These are phyloP conservation scores for Heterodera filipjevi DNA, from an alignment of 2,888 invertebrate species.

Conservation along the genomic window DNA sequence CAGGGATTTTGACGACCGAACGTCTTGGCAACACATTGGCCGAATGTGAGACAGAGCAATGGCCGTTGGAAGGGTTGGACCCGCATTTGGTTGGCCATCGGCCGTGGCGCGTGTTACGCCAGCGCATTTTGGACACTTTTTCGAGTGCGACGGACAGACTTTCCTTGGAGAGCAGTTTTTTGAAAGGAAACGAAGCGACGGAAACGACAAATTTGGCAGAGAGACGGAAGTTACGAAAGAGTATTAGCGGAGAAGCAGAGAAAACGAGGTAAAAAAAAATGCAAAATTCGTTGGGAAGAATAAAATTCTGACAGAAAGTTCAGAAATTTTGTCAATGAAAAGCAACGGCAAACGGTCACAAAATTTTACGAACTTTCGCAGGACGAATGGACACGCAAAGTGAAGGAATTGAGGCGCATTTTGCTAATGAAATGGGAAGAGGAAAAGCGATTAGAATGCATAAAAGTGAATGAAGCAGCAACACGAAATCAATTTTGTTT, in stretches of 20 bases:
- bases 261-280: slow-evolving; percentile 65
- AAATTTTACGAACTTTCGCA: slow-evolving; percentile 82
- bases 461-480: slow-evolving; percentile 41
- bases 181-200: background rate
- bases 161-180: slow-evolving; percentile 80
- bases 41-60: background rate
- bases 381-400: slow-evolving; percentile 84
- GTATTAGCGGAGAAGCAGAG: slow-evolving; percentile 35
- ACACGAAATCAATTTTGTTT: background rate
- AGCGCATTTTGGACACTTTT: slow-evolving; percentile 80
- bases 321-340: background rate
- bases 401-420: slow-evolving; percentile 88
- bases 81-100: slow-evolving; percentile 68
- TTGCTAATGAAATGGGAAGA: slow-evolving; percentile 88
- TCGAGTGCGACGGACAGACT: slow-evolving; percentile 87
- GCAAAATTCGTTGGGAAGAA: slow-evolving; percentile 11
- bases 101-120: slow-evolving; percentile 79
- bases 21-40: background rate
- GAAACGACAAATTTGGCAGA: background rate
- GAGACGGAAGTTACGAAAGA: background rate
- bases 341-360: background rate
- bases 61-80: slow-evolving; percentile 35
- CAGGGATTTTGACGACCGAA: background rate
- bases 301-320: slow-evolving; percentile 8
- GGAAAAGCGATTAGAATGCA: slow-evolving; percentile 76